These are phyloP conservation scores for Cuniculus paca DNA, from an alignment of 2,797 vertebrate species.

Conservation along the genomic window DNA sequence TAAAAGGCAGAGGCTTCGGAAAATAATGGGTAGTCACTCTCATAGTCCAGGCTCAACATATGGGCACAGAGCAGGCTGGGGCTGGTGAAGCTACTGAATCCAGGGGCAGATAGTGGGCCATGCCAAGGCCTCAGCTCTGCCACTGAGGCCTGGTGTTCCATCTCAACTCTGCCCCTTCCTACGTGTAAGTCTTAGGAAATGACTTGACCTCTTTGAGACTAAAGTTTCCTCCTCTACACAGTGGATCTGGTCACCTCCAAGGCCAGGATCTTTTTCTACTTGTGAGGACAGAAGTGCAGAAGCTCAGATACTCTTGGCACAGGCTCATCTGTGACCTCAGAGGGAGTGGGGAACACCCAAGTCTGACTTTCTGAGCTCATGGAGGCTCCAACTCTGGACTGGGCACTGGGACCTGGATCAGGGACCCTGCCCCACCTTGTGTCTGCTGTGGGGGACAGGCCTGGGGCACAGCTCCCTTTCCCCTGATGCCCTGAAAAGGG, in stretches of 20 bases:
- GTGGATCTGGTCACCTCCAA: not conserved
- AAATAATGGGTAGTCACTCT: not conserved
- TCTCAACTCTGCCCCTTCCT: not conserved
- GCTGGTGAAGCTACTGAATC: not conserved
- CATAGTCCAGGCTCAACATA: too few species aligned
- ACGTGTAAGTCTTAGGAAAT: not conserved
- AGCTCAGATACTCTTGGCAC: not conserved
- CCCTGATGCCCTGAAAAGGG: not conserved
- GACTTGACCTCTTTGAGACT: not conserved
- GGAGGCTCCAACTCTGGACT: not conserved
- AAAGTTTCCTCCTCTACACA: not conserved
- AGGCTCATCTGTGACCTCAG: rapidly evolving
- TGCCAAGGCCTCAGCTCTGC: not conserved
- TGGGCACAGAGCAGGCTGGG: not conserved
- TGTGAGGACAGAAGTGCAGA: not conserved
- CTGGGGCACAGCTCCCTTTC: rapidly evolving
- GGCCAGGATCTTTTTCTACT: not conserved
- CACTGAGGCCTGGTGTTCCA: not conserved
- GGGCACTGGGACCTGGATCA: not conserved
- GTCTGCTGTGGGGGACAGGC: not conserved
- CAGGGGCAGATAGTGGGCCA: not conserved
- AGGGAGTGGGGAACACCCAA: not conserved
- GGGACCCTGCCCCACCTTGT: not conserved
- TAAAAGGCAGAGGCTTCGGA: not conserved
- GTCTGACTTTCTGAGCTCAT: not conserved